Evolutionary conservation across 2,888 invertebrate species (phyloP), one percentile per base, ranked within the genome.

Genomic region (Xestia sexstrigata): DNA sequence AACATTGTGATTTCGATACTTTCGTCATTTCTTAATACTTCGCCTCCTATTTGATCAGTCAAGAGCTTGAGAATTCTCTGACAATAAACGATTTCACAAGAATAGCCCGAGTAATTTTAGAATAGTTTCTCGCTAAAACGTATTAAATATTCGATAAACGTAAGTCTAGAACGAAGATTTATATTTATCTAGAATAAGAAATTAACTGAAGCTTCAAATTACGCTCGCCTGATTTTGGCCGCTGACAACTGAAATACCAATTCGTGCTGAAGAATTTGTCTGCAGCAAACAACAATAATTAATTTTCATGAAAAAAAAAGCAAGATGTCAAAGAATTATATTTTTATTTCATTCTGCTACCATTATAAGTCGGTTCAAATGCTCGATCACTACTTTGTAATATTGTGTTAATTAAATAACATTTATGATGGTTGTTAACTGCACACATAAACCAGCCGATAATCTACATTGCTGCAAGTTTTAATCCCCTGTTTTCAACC

Each of bases 81-180:
- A 76, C 78, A 81, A 81, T 68, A 73, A 86, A 79, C 84, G 42
- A 79, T 73, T 71, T 65, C 35, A 73, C 17, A 47, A 78, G 60
- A 83, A 67, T 72, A 60, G 35, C 11, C 45, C 15, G 23, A 49
- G 65, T 55, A 55, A 74, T 79, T 75, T 79, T 52, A 30, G 30
- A 74, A 75, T 65, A 60, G 67, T 63, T 76, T 72, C 49, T 68
- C 11, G 5, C 26, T 69, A 42, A 74, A 85, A 77, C 11, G 5
- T 71, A 74, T 79, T 84, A 67, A 74, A 74, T 82, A 82, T 86
- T 86, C 75, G 63, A 76, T 78, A 69, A 84, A 65, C 71, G 81
- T 83, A 74, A 74, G 49, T 67, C 65, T 70, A 5, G 55, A 70
- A 70, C 39, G n/a, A 69, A 39, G 68, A 84, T 78, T 77, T 84